These are phyloP conservation scores for Gambusia holbrooki DNA, from an alignment of 2,113 vertebrate species.

Conservation along the genomic window DNA sequence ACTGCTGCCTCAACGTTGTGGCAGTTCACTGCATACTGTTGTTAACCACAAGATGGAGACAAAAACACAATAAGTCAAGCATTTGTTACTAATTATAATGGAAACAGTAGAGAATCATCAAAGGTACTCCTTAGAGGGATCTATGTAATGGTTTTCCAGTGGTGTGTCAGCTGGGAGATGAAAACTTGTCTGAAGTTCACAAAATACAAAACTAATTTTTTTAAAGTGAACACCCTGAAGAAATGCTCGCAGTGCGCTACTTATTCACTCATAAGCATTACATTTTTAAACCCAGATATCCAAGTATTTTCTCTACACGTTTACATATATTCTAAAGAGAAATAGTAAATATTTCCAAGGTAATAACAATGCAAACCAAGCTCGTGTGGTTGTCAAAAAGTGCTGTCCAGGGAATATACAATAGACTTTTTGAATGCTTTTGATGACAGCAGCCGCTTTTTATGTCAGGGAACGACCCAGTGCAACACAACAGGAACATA, in stretches of 20 bases:
- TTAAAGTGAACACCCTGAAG: background rate
- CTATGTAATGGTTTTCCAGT: background rate
- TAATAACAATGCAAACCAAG: background rate
- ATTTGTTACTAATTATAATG: background rate
- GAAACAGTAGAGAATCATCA: background rate
- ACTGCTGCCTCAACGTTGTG: background rate
- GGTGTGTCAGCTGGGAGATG: background rate
- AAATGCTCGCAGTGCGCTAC: background rate
- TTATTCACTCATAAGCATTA: background rate
- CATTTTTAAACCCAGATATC: background rate
- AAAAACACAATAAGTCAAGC: background rate
- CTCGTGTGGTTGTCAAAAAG: background rate
- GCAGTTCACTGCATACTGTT: background rate
- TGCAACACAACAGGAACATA: background rate
- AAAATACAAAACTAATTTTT: background rate
- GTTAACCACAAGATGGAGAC: conserved; percentile 32
- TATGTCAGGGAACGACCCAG: background rate
- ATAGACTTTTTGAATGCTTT: background rate
- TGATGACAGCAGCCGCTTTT: background rate
- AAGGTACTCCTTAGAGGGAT: too few species aligned
- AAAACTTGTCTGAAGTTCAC: background rate
- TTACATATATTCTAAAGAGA: background rate
- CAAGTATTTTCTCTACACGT: background rate
- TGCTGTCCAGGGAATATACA: background rate
- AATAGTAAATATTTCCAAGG: background rate